These are phyloP conservation scores for Phalera bucephala DNA, from an alignment of 2,888 invertebrate genomes.

Conservation along the genomic window DNA sequence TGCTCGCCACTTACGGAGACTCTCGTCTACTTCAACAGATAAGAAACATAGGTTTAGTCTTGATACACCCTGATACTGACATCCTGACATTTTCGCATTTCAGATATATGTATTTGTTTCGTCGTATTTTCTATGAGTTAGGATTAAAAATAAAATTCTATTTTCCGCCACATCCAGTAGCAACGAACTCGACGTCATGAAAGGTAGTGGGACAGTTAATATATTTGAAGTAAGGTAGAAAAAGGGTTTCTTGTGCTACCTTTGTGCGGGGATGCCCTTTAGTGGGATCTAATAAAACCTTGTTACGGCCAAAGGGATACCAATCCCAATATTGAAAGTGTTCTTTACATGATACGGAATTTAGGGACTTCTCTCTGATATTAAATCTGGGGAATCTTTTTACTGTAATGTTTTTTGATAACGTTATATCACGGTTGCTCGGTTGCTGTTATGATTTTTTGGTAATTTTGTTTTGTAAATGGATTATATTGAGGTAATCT, in stretches of 20 bases:
- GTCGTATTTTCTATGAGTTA: too few relatives aligned
- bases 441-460: conserved; percentile 25
- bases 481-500: too few relatives aligned
- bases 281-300: conserved; percentile 83
- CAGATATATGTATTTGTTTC: too few relatives aligned
- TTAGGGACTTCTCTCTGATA: conserved; percentile 79
- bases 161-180: conserved; percentile 34
- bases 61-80: too few relatives aligned
- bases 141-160: conserved; percentile 3
- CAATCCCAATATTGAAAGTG: conserved; percentile 82
- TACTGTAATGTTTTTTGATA: conserved; percentile 57
- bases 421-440: conserved; percentile 41
- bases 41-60: too few relatives aligned
- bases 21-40: too few relatives aligned
- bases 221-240: conserved; percentile 82
- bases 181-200: conserved; percentile 28
- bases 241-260: conserved; percentile 80
- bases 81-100: too few relatives aligned
- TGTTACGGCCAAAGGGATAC: conserved; percentile 83
- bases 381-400: conserved; percentile 77
- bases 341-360: conserved; percentile 62
- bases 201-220: conserved; percentile 80
- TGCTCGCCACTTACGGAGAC: too few relatives aligned
- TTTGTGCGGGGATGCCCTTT: conserved; percentile 82
- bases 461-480: too few relatives aligned